Evolutionary conservation across 2,888 invertebrate species (phyloP).

Genomic region (Pyrrhia umbra): DNA sequence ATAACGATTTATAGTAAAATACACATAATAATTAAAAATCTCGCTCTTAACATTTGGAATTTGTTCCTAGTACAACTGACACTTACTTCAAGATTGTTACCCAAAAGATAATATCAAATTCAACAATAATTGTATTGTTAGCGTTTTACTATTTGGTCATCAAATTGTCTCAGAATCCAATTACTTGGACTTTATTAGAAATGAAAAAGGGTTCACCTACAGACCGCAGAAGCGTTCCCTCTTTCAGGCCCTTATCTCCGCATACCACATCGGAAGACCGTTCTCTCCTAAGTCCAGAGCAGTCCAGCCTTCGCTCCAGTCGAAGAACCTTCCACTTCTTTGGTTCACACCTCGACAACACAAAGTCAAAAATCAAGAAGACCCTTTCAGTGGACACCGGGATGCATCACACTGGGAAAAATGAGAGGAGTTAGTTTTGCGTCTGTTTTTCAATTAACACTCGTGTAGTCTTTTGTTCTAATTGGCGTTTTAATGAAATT

Average conservation of each 20-base stretch:
- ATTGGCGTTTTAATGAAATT: not conserved
- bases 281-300: slow-evolving; percentile 85
- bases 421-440: slow-evolving; percentile 77
- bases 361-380: slow-evolving; percentile 87
- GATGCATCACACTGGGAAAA: slow-evolving; percentile 88
- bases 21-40: no score
- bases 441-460: not conserved
- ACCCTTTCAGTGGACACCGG: slow-evolving; percentile 88
- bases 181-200: not conserved
- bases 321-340: slow-evolving; percentile 85
- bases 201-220: slow-evolving; percentile 31
- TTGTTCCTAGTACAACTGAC: no score
- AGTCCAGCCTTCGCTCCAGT: slow-evolving; percentile 79
- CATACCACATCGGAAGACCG: slow-evolving; percentile 85
- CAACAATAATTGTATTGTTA: no score
- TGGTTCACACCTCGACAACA: slow-evolving; percentile 84
- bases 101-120: no score
- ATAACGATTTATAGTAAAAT: no score
- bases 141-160: not conserved
- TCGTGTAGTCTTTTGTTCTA: slow-evolving; percentile 18
- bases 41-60: no score
- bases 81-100: no score
- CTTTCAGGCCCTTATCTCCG: slow-evolving; percentile 83
- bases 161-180: not conserved
- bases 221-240: slow-evolving; percentile 33